phyloP scores from a whole-genome alignment of 2,888 invertebrate genomes.

The Drosophila sordidapex region DNA sequence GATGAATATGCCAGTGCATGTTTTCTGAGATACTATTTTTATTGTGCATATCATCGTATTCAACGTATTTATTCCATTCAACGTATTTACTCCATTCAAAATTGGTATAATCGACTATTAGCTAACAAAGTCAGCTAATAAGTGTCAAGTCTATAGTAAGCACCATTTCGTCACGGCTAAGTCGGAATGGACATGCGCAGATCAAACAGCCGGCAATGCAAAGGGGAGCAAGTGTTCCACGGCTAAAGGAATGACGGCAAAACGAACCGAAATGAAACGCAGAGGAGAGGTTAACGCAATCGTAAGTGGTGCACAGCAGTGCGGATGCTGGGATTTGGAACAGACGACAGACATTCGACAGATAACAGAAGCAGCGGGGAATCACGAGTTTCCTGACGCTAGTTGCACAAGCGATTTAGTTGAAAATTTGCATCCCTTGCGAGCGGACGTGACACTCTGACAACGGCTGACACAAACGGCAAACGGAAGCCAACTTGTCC shows the following conservation, averaged over 20 bases:
- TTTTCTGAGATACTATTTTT: background rate
- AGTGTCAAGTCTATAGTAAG: constrained; percentile 19
- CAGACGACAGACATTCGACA: constrained; percentile 23
- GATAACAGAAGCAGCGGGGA: constrained; percentile 29
- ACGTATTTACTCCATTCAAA: background rate
- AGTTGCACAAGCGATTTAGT: constrained; percentile 61
- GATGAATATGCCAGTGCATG: background rate
- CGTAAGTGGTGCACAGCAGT: background rate
- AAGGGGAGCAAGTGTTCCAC: background rate
- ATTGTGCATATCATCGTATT: background rate
- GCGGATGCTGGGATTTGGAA: constrained; percentile 36
- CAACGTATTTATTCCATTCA: background rate
- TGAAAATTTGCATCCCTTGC: constrained; percentile 74
- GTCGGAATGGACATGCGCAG: constrained; percentile 53
- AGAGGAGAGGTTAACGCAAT: constrained; percentile 4
- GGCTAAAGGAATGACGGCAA: constrained; percentile 1
- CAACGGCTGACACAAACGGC: background rate
- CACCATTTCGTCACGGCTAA: constrained; percentile 19
- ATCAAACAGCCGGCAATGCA: constrained; percentile 22
- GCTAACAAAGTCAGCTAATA: constrained; percentile 36
- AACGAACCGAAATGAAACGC: constrained; percentile 14
- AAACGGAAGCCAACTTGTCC: constrained; percentile 49
- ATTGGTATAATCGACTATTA: constrained; percentile 18
- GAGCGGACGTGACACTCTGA: constrained; percentile 63
- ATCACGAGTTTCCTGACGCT: constrained; percentile 48